phyloP scores from a whole-genome alignment of 2,797 vertebrate genomes.

The Trachurus trachurus region DNA sequence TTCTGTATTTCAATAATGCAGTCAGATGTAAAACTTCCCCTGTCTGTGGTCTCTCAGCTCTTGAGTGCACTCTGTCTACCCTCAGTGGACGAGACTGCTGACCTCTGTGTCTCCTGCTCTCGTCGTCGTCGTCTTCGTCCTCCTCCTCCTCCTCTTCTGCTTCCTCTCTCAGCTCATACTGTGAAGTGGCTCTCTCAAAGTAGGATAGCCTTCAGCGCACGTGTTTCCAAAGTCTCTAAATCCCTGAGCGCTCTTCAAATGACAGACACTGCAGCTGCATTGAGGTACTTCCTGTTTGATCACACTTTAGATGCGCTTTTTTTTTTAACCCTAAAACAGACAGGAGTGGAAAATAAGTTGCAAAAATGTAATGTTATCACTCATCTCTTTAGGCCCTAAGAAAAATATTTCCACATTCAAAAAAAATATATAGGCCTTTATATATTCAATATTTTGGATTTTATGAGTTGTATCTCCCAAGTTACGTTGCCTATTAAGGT shows the following conservation, averaged over 20 bases:
- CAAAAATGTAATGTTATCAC: too few species aligned
- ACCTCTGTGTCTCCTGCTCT: constrained; percentile 39
- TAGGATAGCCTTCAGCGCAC: constrained; percentile 71
- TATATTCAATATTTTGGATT: too few species aligned
- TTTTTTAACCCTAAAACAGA: not conserved
- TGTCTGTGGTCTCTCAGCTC: constrained; percentile 38
- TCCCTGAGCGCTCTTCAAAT: constrained; percentile 56
- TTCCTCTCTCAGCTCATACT: constrained; percentile 68
- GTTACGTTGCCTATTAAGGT: too few species aligned
- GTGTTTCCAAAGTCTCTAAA: constrained; percentile 74
- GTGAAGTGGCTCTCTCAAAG: constrained; percentile 64
- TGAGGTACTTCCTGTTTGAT: constrained; percentile 17
- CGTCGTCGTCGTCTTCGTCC: too few species aligned
- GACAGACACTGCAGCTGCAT: constrained; percentile 25
- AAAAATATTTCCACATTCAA: too few species aligned
- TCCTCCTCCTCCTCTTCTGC: constrained; percentile 46
- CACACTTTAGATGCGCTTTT: constrained; percentile 9
- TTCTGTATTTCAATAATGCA: not conserved
- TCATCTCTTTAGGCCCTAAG: too few species aligned
- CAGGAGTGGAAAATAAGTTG: too few species aligned
- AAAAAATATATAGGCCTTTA: too few species aligned
- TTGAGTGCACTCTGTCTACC: constrained; percentile 31
- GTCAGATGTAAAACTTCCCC: not conserved
- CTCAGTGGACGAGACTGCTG: constrained; percentile 28
- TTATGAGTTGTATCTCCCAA: too few species aligned